A percentile compares a stretch with the other conserved stretches of the same genome.
Evolutionary conservation across 2,888 invertebrate genomes (phyloP).

Genomic region (Pyralis farinalis): DNA sequence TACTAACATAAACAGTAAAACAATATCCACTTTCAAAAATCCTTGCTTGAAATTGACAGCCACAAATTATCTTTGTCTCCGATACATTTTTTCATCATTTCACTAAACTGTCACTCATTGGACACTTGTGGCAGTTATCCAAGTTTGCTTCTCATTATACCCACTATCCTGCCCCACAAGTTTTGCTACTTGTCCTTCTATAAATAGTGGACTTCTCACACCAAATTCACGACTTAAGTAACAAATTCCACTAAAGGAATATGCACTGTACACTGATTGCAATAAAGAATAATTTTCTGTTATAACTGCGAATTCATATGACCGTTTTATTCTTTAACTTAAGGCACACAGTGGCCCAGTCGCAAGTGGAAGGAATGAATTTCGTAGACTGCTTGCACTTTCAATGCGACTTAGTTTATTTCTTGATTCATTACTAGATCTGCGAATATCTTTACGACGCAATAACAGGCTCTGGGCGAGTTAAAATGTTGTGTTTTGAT

Average conservation of each 20-base stretch:
- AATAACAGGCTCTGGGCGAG: conserved; percentile 21
- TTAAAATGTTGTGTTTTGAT: conserved; percentile 23
- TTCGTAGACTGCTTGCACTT: conserved; percentile 71
- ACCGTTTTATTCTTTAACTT: conserved; percentile 18
- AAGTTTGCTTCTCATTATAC: conserved; percentile 57
- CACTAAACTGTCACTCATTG: conserved; percentile 34
- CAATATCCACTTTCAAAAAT: no score
- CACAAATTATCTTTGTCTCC: not conserved
- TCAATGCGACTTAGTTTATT: conserved; percentile 56
- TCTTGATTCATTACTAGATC: conserved; percentile 43
- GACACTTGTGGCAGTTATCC: conserved; percentile 47
- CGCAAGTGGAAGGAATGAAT: conserved; percentile 62
- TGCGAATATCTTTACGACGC: conserved; percentile 33
- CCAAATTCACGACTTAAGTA: conserved; percentile 27
- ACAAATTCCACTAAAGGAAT: conserved; percentile 20
- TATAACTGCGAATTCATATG: conserved; percentile 10
- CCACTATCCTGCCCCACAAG: conserved; percentile 62
- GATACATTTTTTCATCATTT: not conserved
- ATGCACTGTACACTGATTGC: conserved; percentile 16
- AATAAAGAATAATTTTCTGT: conserved; percentile 27
- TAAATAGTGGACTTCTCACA: conserved; percentile 50
- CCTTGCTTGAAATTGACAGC: no score
- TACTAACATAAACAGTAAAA: no score
- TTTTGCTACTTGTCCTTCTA: conserved; percentile 68
- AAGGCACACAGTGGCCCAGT: conserved; percentile 57